Evolutionary conservation across 2,797 vertebrate species (phyloP), one percentile per base, ranked within the genome.

Genomic region (Rhodeus uyekii): DNA sequence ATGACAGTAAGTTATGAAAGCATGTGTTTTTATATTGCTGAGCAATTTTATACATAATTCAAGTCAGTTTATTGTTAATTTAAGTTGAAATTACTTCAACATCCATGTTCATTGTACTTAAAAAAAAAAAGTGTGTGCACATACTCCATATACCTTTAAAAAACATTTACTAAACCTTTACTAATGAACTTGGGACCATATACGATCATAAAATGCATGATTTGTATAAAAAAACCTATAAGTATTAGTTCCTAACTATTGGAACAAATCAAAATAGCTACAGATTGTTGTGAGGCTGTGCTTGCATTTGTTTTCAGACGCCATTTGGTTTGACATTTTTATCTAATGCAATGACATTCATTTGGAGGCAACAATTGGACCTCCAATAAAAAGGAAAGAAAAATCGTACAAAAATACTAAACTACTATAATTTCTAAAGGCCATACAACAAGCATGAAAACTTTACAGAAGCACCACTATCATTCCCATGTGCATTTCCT

Each of bases 401-500:
- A 7, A 36, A 18, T 1, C 1, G 8, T 3, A 4, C 0, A 42
- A 42, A 76, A 27, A 44, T 5, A 22, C 3, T 44, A 46, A 69
- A 46, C 16, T n/a, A 19, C 18, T 19, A 22, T n/a, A 2, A 24
- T 53, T 36, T 73, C 22, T 24, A 32, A 73, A 24, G 1, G 32
- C 13, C 9, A 29, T 16, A 32, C 16, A 58, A 39, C 18, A n/a
- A n/a, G n/a, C n/a, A 39, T 2, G 2, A 22, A 78, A 5, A 14
- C 16, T 12, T 14, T 27, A 22, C 46, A 18, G n/a, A 60, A 46
- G 1, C 9, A 18, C n/a, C 10, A n/a, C n/a, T n/a, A 29, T 8
- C n/a, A n/a, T 58, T 48, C 60, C 34, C 65, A 76, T 19, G 8
- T 53, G 69, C 27, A 53, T 71, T 78, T 77, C 18, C 39, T 44